These are phyloP conservation scores for Melanostigma gelatinosum DNA, from an alignment of 2,113 vertebrate genomes.

Conservation along the genomic window DNA sequence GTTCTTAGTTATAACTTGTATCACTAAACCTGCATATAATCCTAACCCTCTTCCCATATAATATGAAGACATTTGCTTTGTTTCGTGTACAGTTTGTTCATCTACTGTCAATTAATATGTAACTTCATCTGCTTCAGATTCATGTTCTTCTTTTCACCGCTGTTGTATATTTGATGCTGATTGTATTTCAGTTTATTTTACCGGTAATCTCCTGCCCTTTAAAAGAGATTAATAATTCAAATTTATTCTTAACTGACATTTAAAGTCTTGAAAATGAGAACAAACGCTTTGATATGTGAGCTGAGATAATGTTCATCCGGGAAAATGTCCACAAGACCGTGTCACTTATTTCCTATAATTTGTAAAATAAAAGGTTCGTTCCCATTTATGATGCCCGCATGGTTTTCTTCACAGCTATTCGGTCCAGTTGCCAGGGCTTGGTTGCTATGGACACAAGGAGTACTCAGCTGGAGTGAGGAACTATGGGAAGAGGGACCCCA, in stretches of 20 bases:
- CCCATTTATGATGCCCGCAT: conserved; percentile 31
- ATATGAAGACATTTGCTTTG: conserved; percentile 4
- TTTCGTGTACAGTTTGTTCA: neutral
- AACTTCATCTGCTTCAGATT: conserved; percentile 3
- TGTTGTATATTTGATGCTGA: conserved; percentile 25
- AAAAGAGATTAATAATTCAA: conserved; percentile 16
- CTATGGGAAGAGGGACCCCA: conserved; percentile 88
- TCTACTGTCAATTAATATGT: conserved; percentile 18
- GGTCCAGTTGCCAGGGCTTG: conserved; percentile 90
- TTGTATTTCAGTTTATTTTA: conserved; percentile 45
- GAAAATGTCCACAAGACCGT: neutral
- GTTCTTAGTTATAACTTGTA: no score
- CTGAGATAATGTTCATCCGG: neutral
- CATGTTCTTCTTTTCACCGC: neutral
- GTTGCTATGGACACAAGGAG: conserved; percentile 93
- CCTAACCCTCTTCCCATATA: no score
- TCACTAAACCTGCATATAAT: no score
- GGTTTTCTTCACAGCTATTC: conserved; percentile 86
- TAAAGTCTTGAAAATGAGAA: conserved; percentile 30
- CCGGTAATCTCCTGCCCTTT: conserved; percentile 32
- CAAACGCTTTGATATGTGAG: neutral
- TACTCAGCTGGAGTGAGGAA: conserved; percentile 91
- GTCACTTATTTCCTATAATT: conserved; percentile 16
- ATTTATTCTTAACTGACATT: conserved; percentile 41
- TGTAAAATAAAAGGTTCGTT: conserved; percentile 21